Base-by-base conservation (phyloP, 2,888 invertebrate genomes). In the Luffia ferchaultella region DNA sequence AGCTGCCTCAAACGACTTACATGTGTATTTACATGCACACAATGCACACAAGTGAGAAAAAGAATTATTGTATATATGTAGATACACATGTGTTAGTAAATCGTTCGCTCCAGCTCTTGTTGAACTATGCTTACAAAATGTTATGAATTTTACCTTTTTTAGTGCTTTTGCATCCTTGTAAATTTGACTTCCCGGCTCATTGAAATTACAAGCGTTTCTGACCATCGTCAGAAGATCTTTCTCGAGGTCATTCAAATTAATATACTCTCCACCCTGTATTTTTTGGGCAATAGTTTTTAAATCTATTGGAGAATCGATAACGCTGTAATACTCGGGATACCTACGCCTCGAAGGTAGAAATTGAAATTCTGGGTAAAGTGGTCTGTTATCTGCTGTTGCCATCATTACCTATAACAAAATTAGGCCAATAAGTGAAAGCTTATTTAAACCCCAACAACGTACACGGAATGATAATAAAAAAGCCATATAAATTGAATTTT, bases 121-220 rank as follows among this genome's bases (percentile, higher is more conserved):
- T n/a, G n/a, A n/a, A n/a, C n/a, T n/a, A n/a, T n/a, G n/a, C n/a
- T n/a, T n/a, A n/a, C n/a, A n/a, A n/a, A n/a, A n/a, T n/a, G n/a
- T n/a, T n/a, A n/a, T n/a, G n/a, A n/a, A n/a, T n/a, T n/a, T n/a
- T n/a, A 93, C 89, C 86, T 93, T 95, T 66, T 94, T 93, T 50
- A 98, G 76, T 18, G 90, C 86, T 66, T 95, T 95, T 1, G 98
- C 97, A 75, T 97, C 96, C 75, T 96, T 97, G 68, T 97, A 98
- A 60, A 98, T 97, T 68, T 93, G 92, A 15, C 97, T 97, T 1
- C 96, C 96, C 0, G 98, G 96, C 66, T 98, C 98, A 70, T 98
- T 98, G 67, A 97, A 99, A 16, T 90, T 86, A 68, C 97, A 97
- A 0, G 98, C 98, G 74, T 99, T 99, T 58, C 93, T 91, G 46